Percentiles rank a stretch among this genome's conserved stretches.
These are phyloP conservation scores for Drosophila parvula DNA, from an alignment of 1,140 invertebrate genomes.

Conservation along the genomic window DNA sequence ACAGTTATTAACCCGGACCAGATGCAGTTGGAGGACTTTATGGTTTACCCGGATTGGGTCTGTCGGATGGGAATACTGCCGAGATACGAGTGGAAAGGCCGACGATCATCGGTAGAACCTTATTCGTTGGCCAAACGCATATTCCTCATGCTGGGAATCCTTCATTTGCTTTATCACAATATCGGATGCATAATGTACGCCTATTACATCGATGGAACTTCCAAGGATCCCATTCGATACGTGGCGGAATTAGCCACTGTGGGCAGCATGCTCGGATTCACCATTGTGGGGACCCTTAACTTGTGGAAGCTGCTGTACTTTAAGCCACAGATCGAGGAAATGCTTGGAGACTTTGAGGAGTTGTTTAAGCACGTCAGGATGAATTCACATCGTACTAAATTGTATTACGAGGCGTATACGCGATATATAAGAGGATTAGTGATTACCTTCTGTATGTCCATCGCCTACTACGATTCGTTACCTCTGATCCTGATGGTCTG, in stretches of 20 bases:
- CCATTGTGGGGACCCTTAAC: slow-evolving; percentile 51
- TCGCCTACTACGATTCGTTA: slow-evolving; percentile 56
- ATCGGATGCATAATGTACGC: slow-evolving; percentile 61
- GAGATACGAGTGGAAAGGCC: slow-evolving; percentile 26
- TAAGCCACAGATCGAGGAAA: slow-evolving; percentile 37
- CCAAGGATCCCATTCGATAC: slow-evolving; percentile 3
- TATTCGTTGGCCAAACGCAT: background rate
- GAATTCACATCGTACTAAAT: slow-evolving; percentile 28
- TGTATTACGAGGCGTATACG: slow-evolving; percentile 49
- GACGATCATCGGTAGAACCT: background rate
- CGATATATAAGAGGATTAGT: slow-evolving; percentile 31
- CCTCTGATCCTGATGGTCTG: slow-evolving; percentile 52
- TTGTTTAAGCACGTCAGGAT: slow-evolving; percentile 25
- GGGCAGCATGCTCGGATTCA: slow-evolving; percentile 56
- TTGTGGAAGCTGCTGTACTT: slow-evolving; percentile 46
- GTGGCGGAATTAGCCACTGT: slow-evolving; percentile 56
- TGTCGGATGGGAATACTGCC: slow-evolving; percentile 39
- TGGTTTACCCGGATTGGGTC: slow-evolving; percentile 54
- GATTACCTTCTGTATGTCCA: slow-evolving; percentile 24
- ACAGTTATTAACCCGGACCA: slow-evolving; percentile 1
- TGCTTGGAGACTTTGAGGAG: slow-evolving; percentile 53
- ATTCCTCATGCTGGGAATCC: slow-evolving; percentile 46
- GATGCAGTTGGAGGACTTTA: slow-evolving; percentile 55
- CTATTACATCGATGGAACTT: slow-evolving; percentile 16
- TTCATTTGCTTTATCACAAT: slow-evolving; percentile 70